Conservation (phyloP, 2,888 invertebrate species). For the Podabrus alpinus region DNA sequence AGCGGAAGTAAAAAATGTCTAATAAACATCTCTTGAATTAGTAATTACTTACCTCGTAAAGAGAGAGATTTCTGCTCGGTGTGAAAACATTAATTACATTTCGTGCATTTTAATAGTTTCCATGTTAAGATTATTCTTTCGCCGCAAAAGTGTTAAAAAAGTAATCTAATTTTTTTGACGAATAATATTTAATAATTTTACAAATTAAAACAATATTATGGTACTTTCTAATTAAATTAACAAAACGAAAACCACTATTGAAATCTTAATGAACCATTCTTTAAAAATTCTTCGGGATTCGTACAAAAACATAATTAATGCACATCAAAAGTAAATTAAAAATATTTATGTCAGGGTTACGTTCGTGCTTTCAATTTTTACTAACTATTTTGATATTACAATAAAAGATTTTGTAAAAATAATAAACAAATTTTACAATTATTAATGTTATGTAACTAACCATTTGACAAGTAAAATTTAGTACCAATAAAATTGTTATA, state of each 20-base stretch:
- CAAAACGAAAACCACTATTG: neutral
- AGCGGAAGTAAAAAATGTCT: neutral
- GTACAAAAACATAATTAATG: neutral
- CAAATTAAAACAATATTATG: neutral
- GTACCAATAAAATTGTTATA: neutral
- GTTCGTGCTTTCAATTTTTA: neutral
- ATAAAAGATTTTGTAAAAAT: neutral
- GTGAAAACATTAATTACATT: neutral
- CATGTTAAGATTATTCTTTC: neutral
- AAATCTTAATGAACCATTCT: neutral
- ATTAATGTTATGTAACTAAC: neutral
- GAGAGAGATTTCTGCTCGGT: neutral
- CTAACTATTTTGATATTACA: neutral
- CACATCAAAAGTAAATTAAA: neutral
- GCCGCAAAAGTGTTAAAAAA: neutral
- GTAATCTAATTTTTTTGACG: neutral
- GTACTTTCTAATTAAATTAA: neutral
- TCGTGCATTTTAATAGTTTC: neutral
- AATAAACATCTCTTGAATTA: neutral
- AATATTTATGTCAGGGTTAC: slow-evolving; percentile 14
- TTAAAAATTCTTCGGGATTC: neutral
- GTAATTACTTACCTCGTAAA: neutral
- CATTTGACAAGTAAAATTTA: neutral
- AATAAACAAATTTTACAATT: neutral
- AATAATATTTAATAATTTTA: neutral